Conservation (phyloP, 2,113 vertebrate genomes). For the Alligator mississippiensis region DNA sequence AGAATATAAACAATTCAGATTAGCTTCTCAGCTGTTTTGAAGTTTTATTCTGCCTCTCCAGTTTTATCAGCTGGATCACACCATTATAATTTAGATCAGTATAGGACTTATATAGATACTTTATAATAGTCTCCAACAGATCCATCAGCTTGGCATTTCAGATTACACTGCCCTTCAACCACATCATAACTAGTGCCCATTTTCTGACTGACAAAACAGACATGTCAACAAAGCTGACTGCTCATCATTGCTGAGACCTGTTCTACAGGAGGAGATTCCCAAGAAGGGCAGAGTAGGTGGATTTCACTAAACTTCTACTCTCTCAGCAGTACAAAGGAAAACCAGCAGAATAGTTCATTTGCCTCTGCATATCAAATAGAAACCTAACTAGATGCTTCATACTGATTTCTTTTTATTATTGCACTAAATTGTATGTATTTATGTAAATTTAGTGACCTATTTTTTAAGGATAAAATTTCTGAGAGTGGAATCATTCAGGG, state of each 20-base stretch:
- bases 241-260: no score
- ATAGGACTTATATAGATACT: not conserved
- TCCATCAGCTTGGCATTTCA: not conserved
- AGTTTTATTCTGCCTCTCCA: not conserved
- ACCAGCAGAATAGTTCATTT: not conserved
- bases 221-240: no score
- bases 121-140: not conserved
- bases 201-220: no score
- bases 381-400: not conserved
- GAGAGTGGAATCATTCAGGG: not conserved
- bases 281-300: not conserved
- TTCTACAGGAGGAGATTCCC: not conserved
- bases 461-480: not conserved
- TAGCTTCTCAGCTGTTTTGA: not conserved
- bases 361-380: not conserved
- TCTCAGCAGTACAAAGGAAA: not conserved
- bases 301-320: not conserved
- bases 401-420: not conserved
- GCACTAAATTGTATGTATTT: not conserved
- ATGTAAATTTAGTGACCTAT: not conserved
- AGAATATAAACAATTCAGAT: not conserved
- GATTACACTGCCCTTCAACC: not conserved
- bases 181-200: not conserved
- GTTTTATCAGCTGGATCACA: not conserved
- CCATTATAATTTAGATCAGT: not conserved